phyloP scores from a whole-genome alignment of 35 echinoderm and acorn worm genomes.

The Amphiura filiformis region DNA sequence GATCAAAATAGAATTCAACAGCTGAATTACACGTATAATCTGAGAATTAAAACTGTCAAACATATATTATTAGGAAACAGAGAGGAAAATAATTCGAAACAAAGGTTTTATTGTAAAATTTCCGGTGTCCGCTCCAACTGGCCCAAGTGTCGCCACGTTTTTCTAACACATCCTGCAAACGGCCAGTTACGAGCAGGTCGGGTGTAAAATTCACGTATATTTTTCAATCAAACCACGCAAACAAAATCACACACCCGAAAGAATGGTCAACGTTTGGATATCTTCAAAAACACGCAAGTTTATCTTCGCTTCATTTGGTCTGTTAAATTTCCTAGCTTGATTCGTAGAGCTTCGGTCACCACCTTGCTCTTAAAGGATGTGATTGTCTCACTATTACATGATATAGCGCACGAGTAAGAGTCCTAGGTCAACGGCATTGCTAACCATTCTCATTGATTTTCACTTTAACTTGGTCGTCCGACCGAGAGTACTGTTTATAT shows the following conservation, averaged over 20 bases:
- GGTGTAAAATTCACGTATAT: constrained; percentile 15
- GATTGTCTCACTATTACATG: too few relatives aligned
- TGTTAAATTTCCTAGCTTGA: background rate
- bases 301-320: background rate
- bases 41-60: too few relatives aligned
- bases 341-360: background rate
- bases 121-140: background rate
- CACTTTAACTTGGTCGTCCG: too few relatives aligned
- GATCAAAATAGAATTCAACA: too few relatives aligned
- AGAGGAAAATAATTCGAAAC: background rate
- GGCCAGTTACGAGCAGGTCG: background rate
- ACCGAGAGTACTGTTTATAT: too few relatives aligned
- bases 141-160: background rate
- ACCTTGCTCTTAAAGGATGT: too few relatives aligned
- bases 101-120: background rate
- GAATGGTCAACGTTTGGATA: background rate
- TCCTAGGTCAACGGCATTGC: too few relatives aligned
- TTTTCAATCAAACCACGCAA: constrained; percentile 4
- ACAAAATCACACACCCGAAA: background rate
- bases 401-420: too few relatives aligned
- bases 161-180: background rate
- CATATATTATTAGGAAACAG: too few relatives aligned
- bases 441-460: too few relatives aligned
- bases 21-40: too few relatives aligned
- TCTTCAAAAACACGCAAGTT: background rate